Evolutionary conservation across 2,888 invertebrate species (phyloP).

Genomic region (Melolontha melolontha): DNA sequence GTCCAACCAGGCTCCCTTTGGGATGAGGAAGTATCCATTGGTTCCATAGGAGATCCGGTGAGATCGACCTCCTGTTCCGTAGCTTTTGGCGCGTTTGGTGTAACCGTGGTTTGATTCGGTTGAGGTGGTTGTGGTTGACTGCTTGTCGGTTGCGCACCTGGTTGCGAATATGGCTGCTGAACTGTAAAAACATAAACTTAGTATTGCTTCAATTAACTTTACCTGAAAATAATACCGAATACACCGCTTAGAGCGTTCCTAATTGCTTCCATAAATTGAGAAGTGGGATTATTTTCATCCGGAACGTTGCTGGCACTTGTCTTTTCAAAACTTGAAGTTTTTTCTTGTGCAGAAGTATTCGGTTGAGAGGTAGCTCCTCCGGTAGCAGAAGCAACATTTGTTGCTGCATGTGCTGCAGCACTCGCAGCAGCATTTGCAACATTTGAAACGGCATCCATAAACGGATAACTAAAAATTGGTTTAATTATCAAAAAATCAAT

Average conservation of each 20-base stretch:
- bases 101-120: slow-evolving; percentile 67
- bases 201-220: not conserved
- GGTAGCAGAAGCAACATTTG: not conserved
- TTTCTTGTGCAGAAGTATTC: not conserved
- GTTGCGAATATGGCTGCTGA: not conserved
- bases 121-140: slow-evolving; percentile 45
- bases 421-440: slow-evolving; percentile 13
- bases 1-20: slow-evolving; percentile 40
- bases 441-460: slow-evolving; percentile 39
- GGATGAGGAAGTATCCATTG: slow-evolving; percentile 3
- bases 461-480: slow-evolving; percentile 38
- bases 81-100: slow-evolving; percentile 45
- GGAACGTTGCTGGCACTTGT: no score
- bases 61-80: slow-evolving; percentile 26
- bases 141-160: not conserved
- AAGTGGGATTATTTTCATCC: slow-evolving; percentile 1
- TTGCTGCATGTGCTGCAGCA: slow-evolving; percentile 14
- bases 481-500: not conserved
- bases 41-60: slow-evolving; percentile 23
- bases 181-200: slow-evolving; percentile 3
- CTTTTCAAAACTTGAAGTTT: not conserved
- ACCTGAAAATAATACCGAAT: slow-evolving; percentile 41
- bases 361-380: not conserved
- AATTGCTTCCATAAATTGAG: slow-evolving; percentile 43
- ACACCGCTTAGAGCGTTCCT: slow-evolving; percentile 46